Evolutionary conservation across 2,888 invertebrate genomes (phyloP).

Genomic region (Agrochola macilenta): DNA sequence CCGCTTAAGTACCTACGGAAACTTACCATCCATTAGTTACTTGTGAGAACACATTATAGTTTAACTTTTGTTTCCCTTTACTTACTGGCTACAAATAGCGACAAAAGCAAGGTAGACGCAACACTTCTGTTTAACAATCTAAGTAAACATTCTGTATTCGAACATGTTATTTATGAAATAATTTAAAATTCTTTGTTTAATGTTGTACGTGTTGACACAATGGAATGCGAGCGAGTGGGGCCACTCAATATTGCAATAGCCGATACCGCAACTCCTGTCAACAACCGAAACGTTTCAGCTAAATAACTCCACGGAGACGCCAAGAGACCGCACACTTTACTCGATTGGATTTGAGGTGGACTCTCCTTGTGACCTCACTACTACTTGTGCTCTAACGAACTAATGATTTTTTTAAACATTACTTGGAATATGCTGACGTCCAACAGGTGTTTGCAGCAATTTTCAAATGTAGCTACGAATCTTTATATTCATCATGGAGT

Average conservation of each 20-base stretch:
- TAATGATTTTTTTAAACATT: slow-evolving; percentile 65
- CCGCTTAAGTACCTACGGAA: slow-evolving; percentile 87
- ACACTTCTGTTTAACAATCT: slow-evolving; percentile 59
- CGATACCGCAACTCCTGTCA: slow-evolving; percentile 78
- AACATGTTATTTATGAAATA: slow-evolving; percentile 38
- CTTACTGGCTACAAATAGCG: slow-evolving; percentile 77
- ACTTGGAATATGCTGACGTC: slow-evolving; percentile 40
- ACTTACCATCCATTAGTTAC: slow-evolving; percentile 88
- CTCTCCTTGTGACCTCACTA: slow-evolving; percentile 76
- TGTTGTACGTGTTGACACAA: slow-evolving; percentile 60
- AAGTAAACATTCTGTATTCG: slow-evolving; percentile 50
- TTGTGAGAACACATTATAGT: slow-evolving; percentile 87
- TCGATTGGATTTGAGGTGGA: slow-evolving; percentile 87
- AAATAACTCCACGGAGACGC: slow-evolving; percentile 83
- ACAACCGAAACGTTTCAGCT: slow-evolving; percentile 86
- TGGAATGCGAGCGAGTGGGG: slow-evolving; percentile 58
- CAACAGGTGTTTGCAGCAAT: slow-evolving; percentile 64
- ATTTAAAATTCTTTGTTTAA: slow-evolving; percentile 58
- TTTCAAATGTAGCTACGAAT: slow-evolving; percentile 48
- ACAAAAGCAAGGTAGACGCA: slow-evolving; percentile 65
- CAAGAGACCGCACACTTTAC: slow-evolving; percentile 84
- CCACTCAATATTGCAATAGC: slow-evolving; percentile 74
- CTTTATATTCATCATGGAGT: slow-evolving; percentile 42
- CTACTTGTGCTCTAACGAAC: slow-evolving; percentile 63
- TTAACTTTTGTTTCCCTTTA: slow-evolving; percentile 85